Base-by-base conservation (phyloP, 2,888 invertebrate genomes). In the Smittia aterrima region DNA sequence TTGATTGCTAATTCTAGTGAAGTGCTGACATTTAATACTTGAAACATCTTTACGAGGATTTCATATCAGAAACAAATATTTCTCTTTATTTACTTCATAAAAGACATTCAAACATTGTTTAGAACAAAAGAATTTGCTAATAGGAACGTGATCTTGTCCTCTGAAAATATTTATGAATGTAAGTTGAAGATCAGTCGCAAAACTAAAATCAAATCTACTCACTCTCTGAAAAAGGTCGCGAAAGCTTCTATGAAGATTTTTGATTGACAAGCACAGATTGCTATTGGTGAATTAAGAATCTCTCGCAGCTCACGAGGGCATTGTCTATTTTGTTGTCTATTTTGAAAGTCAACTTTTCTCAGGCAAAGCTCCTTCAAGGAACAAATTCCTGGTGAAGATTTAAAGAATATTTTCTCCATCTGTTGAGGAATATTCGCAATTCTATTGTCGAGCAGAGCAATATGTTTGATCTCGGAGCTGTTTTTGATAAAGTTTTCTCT, bases 231-330 rank as follows among this genome's bases (percentile, higher is more conserved):
- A 20, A 72, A 72, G 7, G 54, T 1, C 9, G 24, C 38, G 54
- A 54, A 27, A 38, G 72, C 40, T 62, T 72, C 72, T 1, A 20
- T 38, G 22, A 62, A 72, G n/a, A 72, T 62, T 72, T n/a, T 18
- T 6, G 58, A 9, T 20, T 22, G 38, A 20, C 72, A 72, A 7
- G 54, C 11, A 20, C 72, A 72, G 13, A 62, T 54, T 7, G 72
- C 58, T 20, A 58, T 62, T 27, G 72, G 72, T 22, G 11, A 22
- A 32, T 7, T n/a, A 9, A 72, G 20, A 22, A 40, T n/a, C 16
- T n/a, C 11, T 11, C 16, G 16, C 2, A 70, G 18, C n/a, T 70
- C 22, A 47, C 40, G 41, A 11, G 72, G 70, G 9, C 7, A 58
- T 47, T n/a, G n/a, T n/a, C n/a, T n/a, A n/a, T n/a, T n/a, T 47